Evolutionary conservation across 2,113 vertebrate genomes (phyloP), one percentile per base, ranked within the genome.

Genomic region (Pygoscelis adeliae): DNA sequence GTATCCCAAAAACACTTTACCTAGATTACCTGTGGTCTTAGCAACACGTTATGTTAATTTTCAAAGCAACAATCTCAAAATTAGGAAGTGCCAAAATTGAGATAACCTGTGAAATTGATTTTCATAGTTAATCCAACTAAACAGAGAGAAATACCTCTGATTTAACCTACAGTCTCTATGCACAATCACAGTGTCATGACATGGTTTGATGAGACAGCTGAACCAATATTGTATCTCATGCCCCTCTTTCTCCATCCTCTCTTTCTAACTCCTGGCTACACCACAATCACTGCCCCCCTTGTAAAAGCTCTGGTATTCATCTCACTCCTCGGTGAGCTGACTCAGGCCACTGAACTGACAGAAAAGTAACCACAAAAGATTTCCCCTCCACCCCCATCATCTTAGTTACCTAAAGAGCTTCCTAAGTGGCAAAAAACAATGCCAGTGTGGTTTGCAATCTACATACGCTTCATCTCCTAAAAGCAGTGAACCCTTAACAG

Each of bases 321-420:
- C 16, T 82, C 46, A 13, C 18, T 26, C 53, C 55, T 73, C 15
- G 21, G 18, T n/a, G 59, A 84, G 74, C 53, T 66, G 13, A 36
- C 49, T 67, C n/a, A 44, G 55, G 71, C 27, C 42, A 55, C 25
- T 26, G 76, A 34, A 58, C 22, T 69, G n/a, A 47, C 29, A 74
- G 36, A 71, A 66, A 30, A 74, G 10, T 4, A 67, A 4, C 32
- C 62, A 87, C 30, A 55, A 17, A 76, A 47, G 52, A 30, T 30
- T 34, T 30, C 3, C 14, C 4, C 40, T 76, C 36, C 0, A 1
- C 10, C 7, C 10, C 5, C 62, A 59, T 15, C 56, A 23, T 6
- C 42, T 62, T 10, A 30, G 7, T 36, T 44, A 63, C n/a, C 42
- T 65, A 44, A 23, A 50, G 46, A 71, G 19, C 67, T 77, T 49